Evolutionary conservation across 2,113 vertebrate species (phyloP).

Genomic region (Amphilophus citrinellus): DNA sequence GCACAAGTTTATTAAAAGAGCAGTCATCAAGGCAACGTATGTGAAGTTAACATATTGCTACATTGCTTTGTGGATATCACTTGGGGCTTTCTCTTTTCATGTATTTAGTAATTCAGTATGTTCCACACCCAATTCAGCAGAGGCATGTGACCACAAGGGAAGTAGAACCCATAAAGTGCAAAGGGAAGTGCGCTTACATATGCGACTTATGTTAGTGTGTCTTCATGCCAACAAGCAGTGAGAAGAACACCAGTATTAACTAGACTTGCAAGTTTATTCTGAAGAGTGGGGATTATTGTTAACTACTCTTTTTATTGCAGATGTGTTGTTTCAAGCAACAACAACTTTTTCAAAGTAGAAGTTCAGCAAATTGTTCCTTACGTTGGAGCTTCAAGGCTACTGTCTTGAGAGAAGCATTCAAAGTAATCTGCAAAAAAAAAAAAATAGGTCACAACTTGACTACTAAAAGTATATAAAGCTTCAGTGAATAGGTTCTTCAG

Average conservation of each 20-base stretch:
- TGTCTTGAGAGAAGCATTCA: conserved; percentile 44
- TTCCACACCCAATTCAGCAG: conserved; percentile 62
- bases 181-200: conserved; percentile 58
- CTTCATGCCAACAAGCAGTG: conserved; percentile 14
- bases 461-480: conserved; percentile 41
- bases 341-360: background rate
- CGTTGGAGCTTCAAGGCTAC: conserved; percentile 12
- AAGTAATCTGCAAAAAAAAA: conserved; percentile 34
- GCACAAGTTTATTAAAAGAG: background rate
- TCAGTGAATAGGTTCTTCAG: conserved; percentile 51
- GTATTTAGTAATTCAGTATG: conserved; percentile 54
- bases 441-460: conserved; percentile 30
- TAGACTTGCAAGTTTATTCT: background rate
- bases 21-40: background rate
- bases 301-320: conserved; percentile 13
- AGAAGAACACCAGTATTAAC: background rate
- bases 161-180: conserved; percentile 50
- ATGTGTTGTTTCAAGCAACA: conserved; percentile 21
- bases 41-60: conserved; percentile 29
- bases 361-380: background rate
- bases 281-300: background rate
- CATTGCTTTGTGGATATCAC: conserved; percentile 34
- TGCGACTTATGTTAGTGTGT: conserved; percentile 11
- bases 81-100: conserved; percentile 30
- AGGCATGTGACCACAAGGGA: conserved; percentile 68